phyloP scores from a whole-genome alignment of 2,888 invertebrate genomes.

The Mycalesis mineus region DNA sequence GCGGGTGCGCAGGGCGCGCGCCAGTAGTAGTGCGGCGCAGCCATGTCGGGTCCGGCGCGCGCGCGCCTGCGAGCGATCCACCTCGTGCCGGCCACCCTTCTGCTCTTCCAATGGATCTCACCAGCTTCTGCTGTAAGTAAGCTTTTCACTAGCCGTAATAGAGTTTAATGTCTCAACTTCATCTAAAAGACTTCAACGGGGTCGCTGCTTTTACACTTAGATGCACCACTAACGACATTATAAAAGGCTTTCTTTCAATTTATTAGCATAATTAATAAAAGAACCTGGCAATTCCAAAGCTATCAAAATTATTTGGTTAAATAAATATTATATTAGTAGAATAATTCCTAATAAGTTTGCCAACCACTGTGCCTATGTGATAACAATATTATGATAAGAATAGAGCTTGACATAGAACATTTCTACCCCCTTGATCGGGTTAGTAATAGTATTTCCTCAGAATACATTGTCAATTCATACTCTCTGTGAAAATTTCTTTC shows the following conservation, averaged over 20 bases:
- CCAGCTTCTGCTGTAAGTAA: slow-evolving; percentile 63
- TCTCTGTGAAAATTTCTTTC: too few species aligned
- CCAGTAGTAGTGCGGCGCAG: slow-evolving; percentile 75
- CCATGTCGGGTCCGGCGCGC: slow-evolving; percentile 77
- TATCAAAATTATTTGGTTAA: too few species aligned
- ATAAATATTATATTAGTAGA: too few species aligned
- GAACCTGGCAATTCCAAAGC: too few species aligned
- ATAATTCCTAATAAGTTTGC: too few species aligned
- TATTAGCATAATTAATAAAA: too few species aligned
- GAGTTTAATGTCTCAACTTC: neutral
- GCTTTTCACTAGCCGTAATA: neutral
- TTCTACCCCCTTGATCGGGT: too few species aligned
- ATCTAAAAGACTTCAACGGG: slow-evolving; percentile 49
- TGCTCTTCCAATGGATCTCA: slow-evolving; percentile 49
- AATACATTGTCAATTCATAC: too few species aligned
- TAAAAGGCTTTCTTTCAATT: too few species aligned
- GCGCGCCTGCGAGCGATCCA: slow-evolving; percentile 61
- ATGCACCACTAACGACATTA: neutral
- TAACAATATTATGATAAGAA: neutral
- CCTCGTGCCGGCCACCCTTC: slow-evolving; percentile 56
- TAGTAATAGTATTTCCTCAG: too few species aligned
- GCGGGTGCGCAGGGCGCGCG: slow-evolving; percentile 56
- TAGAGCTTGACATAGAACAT: neutral
- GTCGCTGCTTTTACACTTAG: slow-evolving; percentile 2
- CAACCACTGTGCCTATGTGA: neutral